Base-by-base conservation (phyloP, 2,113 vertebrate genomes). In the Varanus komodoensis region DNA sequence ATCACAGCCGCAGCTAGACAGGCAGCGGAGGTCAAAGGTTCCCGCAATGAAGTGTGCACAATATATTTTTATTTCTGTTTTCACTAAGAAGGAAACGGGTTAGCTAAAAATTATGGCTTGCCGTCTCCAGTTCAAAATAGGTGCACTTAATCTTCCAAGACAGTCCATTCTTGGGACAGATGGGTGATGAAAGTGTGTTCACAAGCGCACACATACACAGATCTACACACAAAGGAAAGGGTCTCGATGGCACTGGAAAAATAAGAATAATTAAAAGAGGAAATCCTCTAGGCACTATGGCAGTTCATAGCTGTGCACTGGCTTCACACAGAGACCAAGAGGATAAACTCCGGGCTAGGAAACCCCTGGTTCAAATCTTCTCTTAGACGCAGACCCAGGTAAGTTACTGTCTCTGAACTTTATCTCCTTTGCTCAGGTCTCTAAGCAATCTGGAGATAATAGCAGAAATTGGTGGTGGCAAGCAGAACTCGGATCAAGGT, bases 51-150 rank as follows among this genome's bases (percentile, higher is more conserved):
- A 99, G 98, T 98, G 98, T 98, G 98, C 98, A 97, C 98, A 98
- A 98, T 99, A 99, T 99, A 99, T 98, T 99, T 99, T 99, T 99
- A 99, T 99, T 98, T 98, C 98, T 98, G 98, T 98, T 99, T 99
- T 99, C 98, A 97, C 98, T 99, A 98, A 98, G 98, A 98, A 98
- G 98, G 98, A 98, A 98, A 98, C 98, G 97, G 98, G 98, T 99
- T 99, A 99, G 98, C 97, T 98, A 97, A 98, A 98, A 98, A 98
- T 98, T 96, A 98, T 98, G 97, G 98, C 97, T 96, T 98, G 97
- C 96, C 96, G 96, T 97, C 94, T 96, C 94, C 91, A 96, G 97
- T 98, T 98, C 98, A 96, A 96, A 97, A 95, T 96, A 95, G 96
- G 97, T 97, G 97, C 95, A 97, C 97, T 98, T 97, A 97, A 97